Percentiles rank a stretch among this genome's conserved stretches.
These are phyloP conservation scores for Tubulanus polymorphus DNA, from an alignment of 2,888 invertebrate genomes.

Conservation along the genomic window DNA sequence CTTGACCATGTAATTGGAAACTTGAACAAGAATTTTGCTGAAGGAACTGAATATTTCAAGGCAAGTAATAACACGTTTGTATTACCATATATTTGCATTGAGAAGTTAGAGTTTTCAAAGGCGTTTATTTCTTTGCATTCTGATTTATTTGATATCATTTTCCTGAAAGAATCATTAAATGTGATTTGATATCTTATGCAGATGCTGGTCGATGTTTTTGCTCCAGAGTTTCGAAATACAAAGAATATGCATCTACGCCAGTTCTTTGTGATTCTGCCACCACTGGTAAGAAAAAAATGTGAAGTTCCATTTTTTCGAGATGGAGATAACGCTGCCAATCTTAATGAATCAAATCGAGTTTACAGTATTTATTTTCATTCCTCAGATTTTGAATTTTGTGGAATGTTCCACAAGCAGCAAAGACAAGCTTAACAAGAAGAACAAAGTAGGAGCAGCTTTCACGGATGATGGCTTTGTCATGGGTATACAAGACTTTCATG, in stretches of 20 bases:
- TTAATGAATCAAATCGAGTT: no score
- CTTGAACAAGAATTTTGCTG: conserved; percentile 77
- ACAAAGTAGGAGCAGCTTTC: conserved; percentile 81
- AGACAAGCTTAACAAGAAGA: conserved; percentile 87
- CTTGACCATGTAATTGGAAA: conserved; percentile 75
- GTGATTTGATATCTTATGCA: conserved; percentile 54
- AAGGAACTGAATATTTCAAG: conserved; percentile 83
- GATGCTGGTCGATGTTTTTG: conserved; percentile 87
- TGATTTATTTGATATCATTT: neutral
- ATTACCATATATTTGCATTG: no score
- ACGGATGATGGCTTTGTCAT: conserved; percentile 98
- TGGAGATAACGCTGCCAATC: no score
- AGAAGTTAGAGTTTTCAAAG: no score
- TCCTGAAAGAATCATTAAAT: neutral
- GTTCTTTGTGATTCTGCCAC: conserved; percentile 90
- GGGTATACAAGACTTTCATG: conserved; percentile 59
- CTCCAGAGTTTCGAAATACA: conserved; percentile 78
- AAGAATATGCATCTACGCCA: conserved; percentile 85
- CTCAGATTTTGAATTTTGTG: conserved; percentile 84
- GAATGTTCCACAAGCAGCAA: conserved; percentile 89
- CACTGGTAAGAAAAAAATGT: conserved; percentile 59
- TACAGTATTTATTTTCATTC: no score
- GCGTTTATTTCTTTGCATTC: no score
- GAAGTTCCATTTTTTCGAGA: no score
- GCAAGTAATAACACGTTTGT: conserved; percentile 45